Conservation (phyloP, 2,113 vertebrate genomes). For the Hirundichthys speculiger region DNA sequence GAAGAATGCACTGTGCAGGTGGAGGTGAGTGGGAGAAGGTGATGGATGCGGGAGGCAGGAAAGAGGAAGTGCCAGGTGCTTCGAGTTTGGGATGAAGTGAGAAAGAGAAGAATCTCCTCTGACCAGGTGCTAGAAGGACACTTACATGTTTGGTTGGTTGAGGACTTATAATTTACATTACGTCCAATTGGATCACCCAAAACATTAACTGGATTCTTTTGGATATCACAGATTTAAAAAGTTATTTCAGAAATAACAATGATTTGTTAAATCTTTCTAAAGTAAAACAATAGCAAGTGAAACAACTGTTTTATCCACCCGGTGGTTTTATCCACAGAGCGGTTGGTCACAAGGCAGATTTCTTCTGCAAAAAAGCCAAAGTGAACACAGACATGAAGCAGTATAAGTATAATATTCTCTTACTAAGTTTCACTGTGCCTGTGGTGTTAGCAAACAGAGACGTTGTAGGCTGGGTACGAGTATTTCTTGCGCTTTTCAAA, state of each 20-base stretch:
- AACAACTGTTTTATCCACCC: too few species aligned
- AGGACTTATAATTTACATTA: too few species aligned
- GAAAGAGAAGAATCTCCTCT: conserved; percentile 39
- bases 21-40: conserved; percentile 5
- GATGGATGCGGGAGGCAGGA: conserved; percentile 13
- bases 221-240: background rate
- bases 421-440: conserved; percentile 72
- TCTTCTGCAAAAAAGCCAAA: conserved; percentile 17
- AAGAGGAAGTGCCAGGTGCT: conserved; percentile 50
- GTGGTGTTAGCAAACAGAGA: conserved; percentile 69
- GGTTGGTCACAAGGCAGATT: conserved; percentile 60
- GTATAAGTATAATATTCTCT: conserved; percentile 49
- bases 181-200: too few species aligned
- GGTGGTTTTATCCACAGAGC: conserved; percentile 45
- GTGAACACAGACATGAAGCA: conserved; percentile 49
- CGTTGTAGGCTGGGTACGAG: conserved; percentile 77
- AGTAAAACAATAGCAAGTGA: background rate
- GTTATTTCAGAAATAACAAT: too few species aligned
- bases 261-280: background rate
- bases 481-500: conserved; percentile 67
- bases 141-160: background rate
- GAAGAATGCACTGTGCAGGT: conserved; percentile 68
- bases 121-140: conserved; percentile 39
- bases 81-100: conserved; percentile 27
- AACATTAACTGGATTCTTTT: background rate